A percentile compares a stretch with the other conserved stretches of the same genome.
phyloP scores from a whole-genome alignment of 2,113 vertebrate species.

The Benthochromis sp. region DNA sequence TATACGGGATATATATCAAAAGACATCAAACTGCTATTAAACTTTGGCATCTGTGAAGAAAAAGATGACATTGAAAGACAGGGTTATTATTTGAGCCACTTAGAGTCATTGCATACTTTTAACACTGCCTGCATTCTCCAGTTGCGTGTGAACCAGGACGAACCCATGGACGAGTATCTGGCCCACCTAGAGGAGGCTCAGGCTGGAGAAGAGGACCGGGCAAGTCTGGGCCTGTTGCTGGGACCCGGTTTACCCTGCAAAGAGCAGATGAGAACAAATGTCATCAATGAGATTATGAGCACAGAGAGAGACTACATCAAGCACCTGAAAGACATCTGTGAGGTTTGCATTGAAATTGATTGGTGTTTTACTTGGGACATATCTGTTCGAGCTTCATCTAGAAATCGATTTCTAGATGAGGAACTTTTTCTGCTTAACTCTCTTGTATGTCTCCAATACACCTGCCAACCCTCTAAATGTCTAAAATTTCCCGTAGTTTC shows the following conservation, averaged over 20 bases:
- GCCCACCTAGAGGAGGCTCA: slow-evolving; percentile 71
- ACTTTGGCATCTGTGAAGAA: neutral
- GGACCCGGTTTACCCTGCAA: slow-evolving; percentile 83
- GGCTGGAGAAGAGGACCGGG: slow-evolving; percentile 58
- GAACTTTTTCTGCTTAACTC: neutral
- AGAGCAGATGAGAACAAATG: slow-evolving; percentile 94
- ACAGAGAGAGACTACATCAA: slow-evolving; percentile 96
- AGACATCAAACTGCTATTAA: neutral
- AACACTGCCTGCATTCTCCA: slow-evolving; percentile 24
- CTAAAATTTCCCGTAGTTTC: neutral
- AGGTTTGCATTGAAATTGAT: slow-evolving; percentile 71
- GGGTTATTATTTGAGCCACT: neutral
- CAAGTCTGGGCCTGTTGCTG: slow-evolving; percentile 53
- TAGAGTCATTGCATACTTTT: neutral
- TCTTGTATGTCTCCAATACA: neutral
- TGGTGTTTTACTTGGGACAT: neutral
- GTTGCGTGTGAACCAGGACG: slow-evolving; percentile 97
- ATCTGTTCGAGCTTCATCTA: neutral
- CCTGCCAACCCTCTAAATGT: neutral
- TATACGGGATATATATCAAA: neutral
- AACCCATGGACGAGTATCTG: slow-evolving; percentile 82
- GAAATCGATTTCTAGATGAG: neutral
- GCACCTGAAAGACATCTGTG: slow-evolving; percentile 95
- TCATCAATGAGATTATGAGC: slow-evolving; percentile 95
- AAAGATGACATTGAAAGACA: neutral